phyloP scores from a whole-genome alignment of 2,113 vertebrate species.

The Serinus canaria region DNA sequence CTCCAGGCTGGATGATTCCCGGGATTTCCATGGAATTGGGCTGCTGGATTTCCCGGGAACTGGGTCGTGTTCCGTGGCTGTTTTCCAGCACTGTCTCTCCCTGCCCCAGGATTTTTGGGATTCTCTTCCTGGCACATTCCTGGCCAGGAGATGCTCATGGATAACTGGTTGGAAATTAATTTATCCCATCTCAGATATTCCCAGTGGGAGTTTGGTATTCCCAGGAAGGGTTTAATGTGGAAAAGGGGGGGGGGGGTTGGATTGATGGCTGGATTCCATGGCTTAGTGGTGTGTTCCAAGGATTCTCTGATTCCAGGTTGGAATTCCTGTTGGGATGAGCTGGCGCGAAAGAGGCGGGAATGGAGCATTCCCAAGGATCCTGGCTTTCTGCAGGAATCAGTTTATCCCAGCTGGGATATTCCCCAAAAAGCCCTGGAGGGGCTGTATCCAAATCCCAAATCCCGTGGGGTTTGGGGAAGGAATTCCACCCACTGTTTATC shows the following conservation, averaged over 20 bases:
- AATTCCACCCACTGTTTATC: too few species aligned
- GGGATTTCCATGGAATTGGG: not conserved
- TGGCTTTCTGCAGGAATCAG: not conserved
- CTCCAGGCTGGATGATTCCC: not conserved
- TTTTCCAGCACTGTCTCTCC: fast-evolving
- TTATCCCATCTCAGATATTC: not conserved
- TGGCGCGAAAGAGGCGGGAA: not conserved
- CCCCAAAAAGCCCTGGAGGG: not conserved
- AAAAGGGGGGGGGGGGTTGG: not conserved
- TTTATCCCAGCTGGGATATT: not conserved
- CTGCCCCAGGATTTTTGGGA: not conserved
- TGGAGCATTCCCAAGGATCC: fast-evolving
- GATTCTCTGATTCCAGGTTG: not conserved
- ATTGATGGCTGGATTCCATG: not conserved
- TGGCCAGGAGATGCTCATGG: fast-evolving
- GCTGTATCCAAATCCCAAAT: not conserved
- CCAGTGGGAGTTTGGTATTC: not conserved
- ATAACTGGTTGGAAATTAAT: not conserved
- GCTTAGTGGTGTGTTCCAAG: not conserved
- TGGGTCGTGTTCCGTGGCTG: fast-evolving
- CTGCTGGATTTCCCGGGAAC: not conserved
- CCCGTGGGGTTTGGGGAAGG: not conserved
- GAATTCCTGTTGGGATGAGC: not conserved
- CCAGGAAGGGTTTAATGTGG: too few species aligned
- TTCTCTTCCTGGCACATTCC: not conserved